Conservation (phyloP, 2,113 vertebrate species). For the Tenrec ecaudatus region DNA sequence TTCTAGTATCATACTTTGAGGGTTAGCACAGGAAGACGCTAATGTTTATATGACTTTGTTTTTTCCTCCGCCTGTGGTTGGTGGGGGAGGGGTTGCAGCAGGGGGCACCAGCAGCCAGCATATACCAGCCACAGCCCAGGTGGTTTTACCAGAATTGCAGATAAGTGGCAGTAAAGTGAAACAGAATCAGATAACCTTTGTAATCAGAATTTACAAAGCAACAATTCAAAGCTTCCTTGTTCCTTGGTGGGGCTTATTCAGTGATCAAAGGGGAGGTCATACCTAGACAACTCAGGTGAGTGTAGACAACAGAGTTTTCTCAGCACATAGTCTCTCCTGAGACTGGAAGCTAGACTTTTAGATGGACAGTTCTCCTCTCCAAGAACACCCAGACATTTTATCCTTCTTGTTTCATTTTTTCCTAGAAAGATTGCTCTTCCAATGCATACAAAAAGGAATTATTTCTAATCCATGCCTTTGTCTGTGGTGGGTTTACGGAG, state of each 20-base stretch:
- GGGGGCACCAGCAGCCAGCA: not conserved
- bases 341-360: not conserved
- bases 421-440: constrained; percentile 42
- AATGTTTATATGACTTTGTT: not conserved
- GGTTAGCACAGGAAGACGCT: not conserved
- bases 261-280: not conserved
- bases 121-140: not conserved
- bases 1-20: not conserved
- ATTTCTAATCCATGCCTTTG: constrained; percentile 36
- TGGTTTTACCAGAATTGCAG: not conserved
- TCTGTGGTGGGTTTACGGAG: not conserved
- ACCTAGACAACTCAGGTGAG: not conserved
- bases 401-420: not conserved
- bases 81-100: not conserved
- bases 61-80: not conserved
- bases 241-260: not conserved
- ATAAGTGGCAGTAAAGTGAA: not conserved
- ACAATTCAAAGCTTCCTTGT: not conserved
- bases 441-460: not conserved
- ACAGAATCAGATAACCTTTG: not conserved
- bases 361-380: constrained; percentile 1
- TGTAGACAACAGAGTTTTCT: constrained; percentile 5
- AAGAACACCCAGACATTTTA: not conserved
- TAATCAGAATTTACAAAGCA: not conserved
- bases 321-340: not conserved